Conservation (phyloP, 92 coral and sea anemone genomes). For the Paramuricea clavata region DNA sequence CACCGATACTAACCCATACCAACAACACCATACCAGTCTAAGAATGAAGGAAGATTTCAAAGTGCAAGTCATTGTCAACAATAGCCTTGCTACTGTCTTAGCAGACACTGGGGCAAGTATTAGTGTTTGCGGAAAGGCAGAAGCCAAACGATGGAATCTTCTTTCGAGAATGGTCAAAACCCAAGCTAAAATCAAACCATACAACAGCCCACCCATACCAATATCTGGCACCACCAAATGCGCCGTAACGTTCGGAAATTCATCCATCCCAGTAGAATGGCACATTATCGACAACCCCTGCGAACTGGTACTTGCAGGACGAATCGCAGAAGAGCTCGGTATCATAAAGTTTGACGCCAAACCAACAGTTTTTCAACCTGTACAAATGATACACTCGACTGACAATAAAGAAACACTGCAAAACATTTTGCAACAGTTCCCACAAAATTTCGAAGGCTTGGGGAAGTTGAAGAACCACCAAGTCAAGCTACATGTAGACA, state of each 20-base stretch:
- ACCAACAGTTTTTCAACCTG: background rate
- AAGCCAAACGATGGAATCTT: background rate
- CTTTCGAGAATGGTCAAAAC: constrained; percentile 5
- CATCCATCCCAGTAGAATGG: background rate
- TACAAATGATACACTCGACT: background rate
- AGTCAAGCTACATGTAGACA: background rate
- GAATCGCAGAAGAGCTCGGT: background rate
- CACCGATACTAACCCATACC: background rate
- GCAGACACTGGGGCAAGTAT: constrained; percentile 10
- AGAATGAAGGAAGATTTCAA: background rate
- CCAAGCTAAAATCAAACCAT: background rate
- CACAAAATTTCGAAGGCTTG: background rate
- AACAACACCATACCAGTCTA: background rate
- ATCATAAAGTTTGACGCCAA: background rate
- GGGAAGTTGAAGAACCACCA: background rate
- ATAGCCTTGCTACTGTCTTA: constrained; percentile 10
- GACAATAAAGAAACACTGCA: background rate
- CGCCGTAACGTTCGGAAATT: background rate
- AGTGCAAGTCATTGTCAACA: background rate
- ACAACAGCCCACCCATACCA: background rate
- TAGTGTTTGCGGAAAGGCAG: background rate
- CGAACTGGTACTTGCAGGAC: background rate
- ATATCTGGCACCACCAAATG: background rate
- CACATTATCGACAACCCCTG: background rate
- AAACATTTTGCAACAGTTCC: background rate